Base-by-base conservation (phyloP, 2,797 vertebrate species). In the Propithecus deckenii region DNA sequence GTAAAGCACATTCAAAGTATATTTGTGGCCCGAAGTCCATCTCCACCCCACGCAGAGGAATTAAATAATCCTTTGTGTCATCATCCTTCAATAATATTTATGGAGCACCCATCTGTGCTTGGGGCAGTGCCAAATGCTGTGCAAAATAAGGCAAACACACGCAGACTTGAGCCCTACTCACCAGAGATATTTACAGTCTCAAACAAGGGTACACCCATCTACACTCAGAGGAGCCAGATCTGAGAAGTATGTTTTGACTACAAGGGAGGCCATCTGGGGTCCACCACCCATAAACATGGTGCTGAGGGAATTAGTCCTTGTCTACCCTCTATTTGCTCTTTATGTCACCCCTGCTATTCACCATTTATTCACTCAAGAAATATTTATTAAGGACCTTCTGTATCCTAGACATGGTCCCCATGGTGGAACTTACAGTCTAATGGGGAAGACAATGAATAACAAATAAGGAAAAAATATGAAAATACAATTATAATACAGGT, bases 31-130 rank as follows among this genome's bases (percentile, higher is more conserved):
- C 0, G 0, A 91, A 46, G 63, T 84, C 63, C 17, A 4, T 92
- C 94, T 94, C 80, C 32, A 76, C 83, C 71, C 71, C 30, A 41
- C 1, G 5, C 20, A 41, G 89, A 74, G 63, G 78, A 89, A 81
- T 79, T 96, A 96, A 91, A 95, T 96, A 92, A 95, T 96, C 79
- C 79, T 90, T 18, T 59, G 63, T 91, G 91, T 97, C 94, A 96
- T 96, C 93, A 89, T 95, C 65, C 85, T 94, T 94, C 83, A 95
- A 0, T 93, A 96, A 97, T 96, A 97, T 97, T 98, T 97, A 97
- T 65, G 95, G 72, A 86, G 78, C 17, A 3, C 63, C 92, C 94
- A 86, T 97, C 93, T 97, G 93, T 67, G 63, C 78, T 87, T 91
- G 88, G 83, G 83, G 30, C 78, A 38, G 23, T 83, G 72, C 85